Evolutionary conservation across 2,113 vertebrate species (phyloP), one percentile per base, ranked within the genome.

Genomic region (Pituophis catenifer): DNA sequence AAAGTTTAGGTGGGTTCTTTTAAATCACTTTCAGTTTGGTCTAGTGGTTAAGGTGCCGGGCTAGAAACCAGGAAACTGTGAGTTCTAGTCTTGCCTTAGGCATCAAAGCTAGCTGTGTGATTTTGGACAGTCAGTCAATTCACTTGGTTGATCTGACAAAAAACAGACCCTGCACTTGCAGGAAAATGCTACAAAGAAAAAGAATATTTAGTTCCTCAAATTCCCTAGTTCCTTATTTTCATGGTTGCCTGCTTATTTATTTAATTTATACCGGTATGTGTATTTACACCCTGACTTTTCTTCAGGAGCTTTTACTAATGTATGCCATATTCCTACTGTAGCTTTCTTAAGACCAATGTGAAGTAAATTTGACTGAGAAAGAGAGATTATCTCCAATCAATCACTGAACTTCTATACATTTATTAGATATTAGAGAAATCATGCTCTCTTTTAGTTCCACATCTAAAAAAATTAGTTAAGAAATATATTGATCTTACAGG

Each of bases 1-100:
- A 96, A 93, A 90, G 59, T 95, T 95, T 15, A 95, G 94, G 96
- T 50, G 26, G 75, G 91, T 92, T 86, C 19, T 94, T 87, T 58
- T 96, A 94, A 96, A 95, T 93, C 85, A 91, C 19, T 44, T 85
- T 58, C 9, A 29, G 90, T 52, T n/a, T 70, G 12, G 62, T 65
- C 11, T n/a, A 33, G 29, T 70, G 12, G 65, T 70, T 70, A 33
- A 7, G 29, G 65, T 70, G 29, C 62, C 29, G 1, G 29, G 12
- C 29, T 70, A 70, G 29, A 70, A 70, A 70, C 65, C 5, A 70
- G 65, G 65, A n/a, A 70, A 70, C 5, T 70, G 1, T 10, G 65
- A 70, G 65, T 70, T 70, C 65, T 15, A 70, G 65, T 70, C 5
- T n/a, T 70, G 12, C 65, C 29, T n/a, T 70, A 70, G 65, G 65